Conservation (phyloP, 2,797 vertebrate genomes). For the Pseudochirops cupreus region DNA sequence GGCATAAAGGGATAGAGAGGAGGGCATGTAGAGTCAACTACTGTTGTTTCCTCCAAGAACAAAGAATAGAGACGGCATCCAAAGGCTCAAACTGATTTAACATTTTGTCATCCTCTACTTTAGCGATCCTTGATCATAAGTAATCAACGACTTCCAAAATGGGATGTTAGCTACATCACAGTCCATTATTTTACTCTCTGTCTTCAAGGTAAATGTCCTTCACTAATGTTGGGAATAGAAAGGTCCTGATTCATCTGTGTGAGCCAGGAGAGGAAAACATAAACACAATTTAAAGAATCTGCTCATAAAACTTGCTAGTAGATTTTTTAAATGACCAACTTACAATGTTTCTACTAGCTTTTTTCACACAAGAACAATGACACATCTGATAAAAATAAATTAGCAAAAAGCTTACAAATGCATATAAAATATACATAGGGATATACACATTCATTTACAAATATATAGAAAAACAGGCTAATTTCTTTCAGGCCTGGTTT, state of each 20-base stretch:
- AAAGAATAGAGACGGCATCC: neutral
- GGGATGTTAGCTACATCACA: neutral
- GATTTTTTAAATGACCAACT: neutral
- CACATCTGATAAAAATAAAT: conserved; percentile 31
- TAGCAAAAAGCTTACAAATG: neutral
- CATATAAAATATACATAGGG: neutral
- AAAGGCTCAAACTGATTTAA: conserved; percentile 1
- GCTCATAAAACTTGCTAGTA: neutral
- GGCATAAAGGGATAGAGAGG: conserved; percentile 9
- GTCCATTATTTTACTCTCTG: conserved; percentile 56
- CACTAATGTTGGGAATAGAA: neutral
- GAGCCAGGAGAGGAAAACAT: conserved; percentile 24
- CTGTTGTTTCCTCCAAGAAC: neutral
- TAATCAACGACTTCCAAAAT: conserved; percentile 33
- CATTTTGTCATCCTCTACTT: neutral
- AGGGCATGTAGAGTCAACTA: neutral
- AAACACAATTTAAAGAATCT: conserved; percentile 27
- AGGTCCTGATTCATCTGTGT: conserved; percentile 5
- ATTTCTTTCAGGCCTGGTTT: conserved; percentile 46
- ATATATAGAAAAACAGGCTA: neutral
- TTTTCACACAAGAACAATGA: neutral
- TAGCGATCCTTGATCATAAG: conserved; percentile 29
- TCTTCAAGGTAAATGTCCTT: conserved; percentile 11
- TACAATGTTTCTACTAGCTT: neutral
- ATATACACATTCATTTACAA: neutral